Conservation (phyloP, 2,888 invertebrate species). For the Melanotus villosus region DNA sequence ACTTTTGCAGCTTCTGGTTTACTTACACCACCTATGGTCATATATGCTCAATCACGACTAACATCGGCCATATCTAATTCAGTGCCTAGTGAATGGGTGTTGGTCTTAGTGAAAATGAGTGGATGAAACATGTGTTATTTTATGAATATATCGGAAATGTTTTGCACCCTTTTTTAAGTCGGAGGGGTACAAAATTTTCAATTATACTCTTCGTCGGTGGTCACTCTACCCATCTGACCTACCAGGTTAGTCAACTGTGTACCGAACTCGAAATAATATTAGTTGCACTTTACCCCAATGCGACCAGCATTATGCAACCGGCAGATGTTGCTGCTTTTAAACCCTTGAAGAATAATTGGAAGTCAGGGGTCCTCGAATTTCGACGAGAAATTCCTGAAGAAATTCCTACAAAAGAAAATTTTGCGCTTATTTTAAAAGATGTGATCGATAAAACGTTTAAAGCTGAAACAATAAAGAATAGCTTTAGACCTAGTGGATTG, state of each 20-base stretch:
- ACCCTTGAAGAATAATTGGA: constrained; percentile 47
- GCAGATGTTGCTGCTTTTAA: constrained; percentile 53
- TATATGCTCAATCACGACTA: no score
- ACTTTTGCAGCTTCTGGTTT: no score
- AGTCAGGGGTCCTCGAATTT: constrained; percentile 54
- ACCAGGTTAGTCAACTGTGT: constrained; percentile 21
- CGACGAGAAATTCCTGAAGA: constrained; percentile 44
- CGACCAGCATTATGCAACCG: constrained; percentile 53
- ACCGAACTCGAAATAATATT: constrained; percentile 41
- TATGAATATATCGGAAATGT: constrained; percentile 61
- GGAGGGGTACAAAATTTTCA: constrained; percentile 50
- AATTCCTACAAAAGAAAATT: not conserved
- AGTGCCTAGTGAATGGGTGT: not conserved
- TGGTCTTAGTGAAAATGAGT: constrained; percentile 45
- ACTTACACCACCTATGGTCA: no score
- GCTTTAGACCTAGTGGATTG: not conserved
- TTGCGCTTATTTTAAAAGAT: constrained; percentile 16
- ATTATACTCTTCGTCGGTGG: constrained; percentile 62
- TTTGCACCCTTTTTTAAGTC: constrained; percentile 56
- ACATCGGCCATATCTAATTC: not conserved
- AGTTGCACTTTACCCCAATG: constrained; percentile 52
- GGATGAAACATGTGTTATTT: constrained; percentile 53
- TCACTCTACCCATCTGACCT: constrained; percentile 9
- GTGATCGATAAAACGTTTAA: constrained; percentile 14
- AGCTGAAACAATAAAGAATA: constrained; percentile 7